Conservation (phyloP, 2,113 vertebrate species). For the Paramormyrops kingsleyae region DNA sequence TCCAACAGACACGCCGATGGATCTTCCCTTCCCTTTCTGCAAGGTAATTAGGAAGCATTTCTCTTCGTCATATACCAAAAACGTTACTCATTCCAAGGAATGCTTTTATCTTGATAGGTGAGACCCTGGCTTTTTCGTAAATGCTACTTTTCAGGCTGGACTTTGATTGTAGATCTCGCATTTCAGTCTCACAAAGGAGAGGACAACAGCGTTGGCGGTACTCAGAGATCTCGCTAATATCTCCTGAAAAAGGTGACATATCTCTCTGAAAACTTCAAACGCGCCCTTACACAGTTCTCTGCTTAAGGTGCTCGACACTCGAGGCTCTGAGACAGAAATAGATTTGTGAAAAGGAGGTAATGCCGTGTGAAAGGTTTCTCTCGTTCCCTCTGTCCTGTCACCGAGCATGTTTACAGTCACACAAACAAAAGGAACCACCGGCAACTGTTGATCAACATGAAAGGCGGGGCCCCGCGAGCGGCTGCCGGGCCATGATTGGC, state of each 20-base stretch:
- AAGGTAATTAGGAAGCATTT: not conserved
- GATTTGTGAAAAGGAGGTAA: not conserved
- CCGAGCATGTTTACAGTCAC: not conserved
- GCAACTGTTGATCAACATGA: conserved; percentile 12
- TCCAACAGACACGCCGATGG: not conserved
- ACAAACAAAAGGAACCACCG: conserved; percentile 14
- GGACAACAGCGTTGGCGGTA: not conserved
- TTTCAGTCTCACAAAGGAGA: not conserved
- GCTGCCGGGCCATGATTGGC: conserved; percentile 39
- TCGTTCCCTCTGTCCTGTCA: not conserved
- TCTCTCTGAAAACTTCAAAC: not conserved
- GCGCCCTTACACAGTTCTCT: not conserved
- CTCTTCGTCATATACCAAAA: not conserved
- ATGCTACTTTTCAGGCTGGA: not conserved
- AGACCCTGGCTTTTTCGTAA: not conserved
- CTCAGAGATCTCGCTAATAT: not conserved
- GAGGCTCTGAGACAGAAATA: not conserved
- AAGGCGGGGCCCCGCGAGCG: conserved; percentile 28
- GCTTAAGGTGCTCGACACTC: not conserved
- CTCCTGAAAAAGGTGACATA: not conserved
- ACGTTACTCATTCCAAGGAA: not conserved
- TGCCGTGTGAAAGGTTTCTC: not conserved
- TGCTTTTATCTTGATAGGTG: not conserved
- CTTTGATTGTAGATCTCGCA: not conserved
- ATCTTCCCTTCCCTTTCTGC: not conserved